phyloP scores from a whole-genome alignment of 2,797 vertebrate species.

The Serranus cabrilla region DNA sequence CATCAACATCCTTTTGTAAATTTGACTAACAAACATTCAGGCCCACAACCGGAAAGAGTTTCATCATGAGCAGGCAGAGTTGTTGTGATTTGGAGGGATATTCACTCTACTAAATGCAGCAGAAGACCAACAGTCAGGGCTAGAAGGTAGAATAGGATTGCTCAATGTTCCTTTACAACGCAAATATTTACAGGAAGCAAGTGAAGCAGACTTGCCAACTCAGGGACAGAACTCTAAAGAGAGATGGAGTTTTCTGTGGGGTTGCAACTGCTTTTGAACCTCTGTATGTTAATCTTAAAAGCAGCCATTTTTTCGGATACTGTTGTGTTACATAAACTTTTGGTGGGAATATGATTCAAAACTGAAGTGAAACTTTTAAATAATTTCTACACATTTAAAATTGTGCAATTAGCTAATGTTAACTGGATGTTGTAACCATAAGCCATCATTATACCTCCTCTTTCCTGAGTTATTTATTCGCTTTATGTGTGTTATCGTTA shows the following conservation, averaged over 20 bases:
- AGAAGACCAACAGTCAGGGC: background rate
- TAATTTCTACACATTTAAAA: background rate
- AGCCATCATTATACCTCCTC: background rate
- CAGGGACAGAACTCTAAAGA: slow-evolving; percentile 10
- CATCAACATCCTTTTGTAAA: slow-evolving; percentile 33
- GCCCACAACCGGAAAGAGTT: background rate
- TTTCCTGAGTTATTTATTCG: background rate
- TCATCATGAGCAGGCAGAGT: slow-evolving; percentile 7
- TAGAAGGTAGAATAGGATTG: slow-evolving; percentile 30
- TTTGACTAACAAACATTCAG: slow-evolving; percentile 45
- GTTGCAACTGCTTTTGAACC: background rate
- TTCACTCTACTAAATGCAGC: slow-evolving; percentile 3
- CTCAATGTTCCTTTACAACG: slow-evolving; percentile 45
- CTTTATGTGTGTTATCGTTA: background rate
- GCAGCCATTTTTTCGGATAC: background rate
- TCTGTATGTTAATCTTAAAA: background rate
- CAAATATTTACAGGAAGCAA: slow-evolving; percentile 67
- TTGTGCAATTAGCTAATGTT: background rate
- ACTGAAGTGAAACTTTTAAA: background rate
- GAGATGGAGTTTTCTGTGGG: background rate
- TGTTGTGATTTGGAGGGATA: slow-evolving; percentile 13
- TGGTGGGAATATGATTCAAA: too few species aligned
- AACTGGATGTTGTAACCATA: background rate
- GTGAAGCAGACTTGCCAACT: slow-evolving; percentile 16
- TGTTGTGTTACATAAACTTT: background rate